Conservation (phyloP, 2,113 vertebrate genomes). For the Hoplias malabaricus region DNA sequence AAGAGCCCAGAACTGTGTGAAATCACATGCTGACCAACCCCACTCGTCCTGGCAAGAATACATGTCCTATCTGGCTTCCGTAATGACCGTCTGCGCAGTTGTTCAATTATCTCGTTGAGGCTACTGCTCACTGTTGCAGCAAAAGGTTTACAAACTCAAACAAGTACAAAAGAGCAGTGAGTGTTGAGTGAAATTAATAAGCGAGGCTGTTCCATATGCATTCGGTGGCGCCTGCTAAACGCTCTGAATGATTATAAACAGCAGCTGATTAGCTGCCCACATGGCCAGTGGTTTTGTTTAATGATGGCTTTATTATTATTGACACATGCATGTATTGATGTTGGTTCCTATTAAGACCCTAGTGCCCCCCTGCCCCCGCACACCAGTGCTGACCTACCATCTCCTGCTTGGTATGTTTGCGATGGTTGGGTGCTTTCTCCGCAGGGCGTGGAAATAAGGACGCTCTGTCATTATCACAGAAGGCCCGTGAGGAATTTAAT, state of each 20-base stretch:
- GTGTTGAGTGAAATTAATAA: conserved; percentile 20
- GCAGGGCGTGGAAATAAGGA: conserved; percentile 50
- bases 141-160: conserved; percentile 27
- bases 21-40: no score
- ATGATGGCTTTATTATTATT: conserved; percentile 35
- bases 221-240: conserved; percentile 36
- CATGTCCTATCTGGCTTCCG: conserved; percentile 4
- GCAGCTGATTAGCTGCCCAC: conserved; percentile 24
- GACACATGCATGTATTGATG: conserved; percentile 34
- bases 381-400: conserved; percentile 3
- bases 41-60: no score
- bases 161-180: conserved; percentile 29
- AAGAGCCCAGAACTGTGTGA: no score
- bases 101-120: conserved; percentile 31
- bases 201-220: conserved; percentile 35
- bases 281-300: conserved; percentile 17
- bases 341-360: conserved; percentile 33
- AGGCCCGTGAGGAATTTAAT: conserved; percentile 53
- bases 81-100: conserved; percentile 25
- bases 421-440: conserved; percentile 37
- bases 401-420: conserved; percentile 27
- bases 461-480: conserved; percentile 53
- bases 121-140: conserved; percentile 29
- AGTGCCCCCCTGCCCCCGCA: not conserved
- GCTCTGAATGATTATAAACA: conserved; percentile 36